Base-by-base conservation (phyloP, 1,140 invertebrate genomes). In the Drosophila cardini region DNA sequence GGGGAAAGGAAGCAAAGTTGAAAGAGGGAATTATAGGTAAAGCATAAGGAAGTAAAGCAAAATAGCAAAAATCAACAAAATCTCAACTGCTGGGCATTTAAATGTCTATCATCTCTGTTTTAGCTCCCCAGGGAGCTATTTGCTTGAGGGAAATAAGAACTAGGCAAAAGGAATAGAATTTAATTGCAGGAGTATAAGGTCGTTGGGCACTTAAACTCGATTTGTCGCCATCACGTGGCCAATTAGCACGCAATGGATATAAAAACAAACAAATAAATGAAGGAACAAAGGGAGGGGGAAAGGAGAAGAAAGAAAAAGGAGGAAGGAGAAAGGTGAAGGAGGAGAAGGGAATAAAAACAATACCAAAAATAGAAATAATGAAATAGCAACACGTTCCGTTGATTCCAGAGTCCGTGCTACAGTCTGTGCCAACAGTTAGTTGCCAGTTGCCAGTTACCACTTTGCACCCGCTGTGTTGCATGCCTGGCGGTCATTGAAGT, bases 211-310 rank as follows among this genome's bases (percentile, higher is more conserved):
- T 79, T 80, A 76, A 83, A 77, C 79, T 83, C 84, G 77, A 89
- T 87, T 89, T 89, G 84, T 89, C 65, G 80, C 76, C 76, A 80
- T 89, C 81, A 81, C 72, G 83, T 89, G 79, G 83, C 79, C 84
- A 86, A 86, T 86, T 86, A 87, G 81, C 84, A 86, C 84, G 83
- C 83, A 86, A 82, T 85, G 75, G 72, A 57, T 64, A 74, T 68
- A 72, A 74, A 57, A 42, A 52, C n/a, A 45, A 10, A 13, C 10
- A 30, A 16, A 67, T 16, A 34, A 43, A 10, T 5, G 18, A 43
- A 40, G 36, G 11, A 21, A 45, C 26, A 5, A 48, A 48, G 53
- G 13, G 55, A 42, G 52, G n/a, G 2, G 9, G 57, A 13, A 64
- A 55, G 56, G 57, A 46, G 26, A 53, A 48, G 18, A 48, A 58